phyloP scores from a whole-genome alignment of 2,797 vertebrate genomes.

The Danio albolineatus region DNA sequence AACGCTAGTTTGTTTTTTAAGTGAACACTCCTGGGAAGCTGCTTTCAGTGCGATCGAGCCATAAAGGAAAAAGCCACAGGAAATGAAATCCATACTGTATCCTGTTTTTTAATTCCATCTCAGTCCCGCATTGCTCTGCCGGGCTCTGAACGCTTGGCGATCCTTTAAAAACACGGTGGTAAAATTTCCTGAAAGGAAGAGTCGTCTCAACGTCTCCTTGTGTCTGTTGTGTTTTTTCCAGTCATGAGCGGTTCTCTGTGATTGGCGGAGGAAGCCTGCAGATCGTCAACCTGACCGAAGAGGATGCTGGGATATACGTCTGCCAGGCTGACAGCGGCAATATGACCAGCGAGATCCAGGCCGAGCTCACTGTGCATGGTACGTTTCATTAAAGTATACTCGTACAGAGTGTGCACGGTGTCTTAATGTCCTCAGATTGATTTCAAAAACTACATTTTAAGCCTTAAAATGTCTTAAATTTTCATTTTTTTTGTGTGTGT shows the following conservation, averaged over 20 bases:
- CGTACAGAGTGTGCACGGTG: not conserved
- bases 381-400: slow-evolving; percentile 35
- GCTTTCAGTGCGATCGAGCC: not conserved
- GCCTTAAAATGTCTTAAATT: too few species aligned
- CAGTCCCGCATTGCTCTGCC: not conserved
- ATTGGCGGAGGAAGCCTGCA: slow-evolving; percentile 86
- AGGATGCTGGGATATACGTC: slow-evolving; percentile 86
- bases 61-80: slow-evolving; percentile 37
- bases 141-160: not conserved
- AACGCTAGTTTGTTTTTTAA: slow-evolving; percentile 22
- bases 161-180: not conserved
- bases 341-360: slow-evolving; percentile 84
- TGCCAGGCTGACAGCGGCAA: slow-evolving; percentile 87
- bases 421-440: too few species aligned
- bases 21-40: slow-evolving; percentile 21
- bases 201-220: not conserved
- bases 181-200: slow-evolving; percentile 23
- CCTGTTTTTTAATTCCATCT: slow-evolving; percentile 42
- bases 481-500: too few species aligned
- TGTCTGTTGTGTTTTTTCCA: slow-evolving; percentile 50
- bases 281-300: slow-evolving; percentile 82
- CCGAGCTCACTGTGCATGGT: slow-evolving; percentile 91
- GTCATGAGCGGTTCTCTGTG: slow-evolving; percentile 74
- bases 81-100: slow-evolving; percentile 42
- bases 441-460: too few species aligned